Evolutionary conservation across 2,113 vertebrate species (phyloP).

Genomic region (Shinisaurus crocodilurus): DNA sequence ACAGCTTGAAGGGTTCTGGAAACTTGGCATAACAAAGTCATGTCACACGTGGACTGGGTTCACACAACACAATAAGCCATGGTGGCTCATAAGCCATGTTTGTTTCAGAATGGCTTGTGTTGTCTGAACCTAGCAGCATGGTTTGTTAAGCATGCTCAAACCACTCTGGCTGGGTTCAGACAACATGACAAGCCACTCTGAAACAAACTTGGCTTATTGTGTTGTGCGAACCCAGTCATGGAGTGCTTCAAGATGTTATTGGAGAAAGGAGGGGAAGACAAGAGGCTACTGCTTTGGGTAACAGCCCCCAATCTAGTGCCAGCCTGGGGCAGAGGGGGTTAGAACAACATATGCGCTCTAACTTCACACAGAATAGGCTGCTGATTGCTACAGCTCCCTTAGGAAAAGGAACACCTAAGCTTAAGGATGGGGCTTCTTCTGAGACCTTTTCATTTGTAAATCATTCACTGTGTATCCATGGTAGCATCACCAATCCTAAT

Average conservation of each 20-base stretch:
- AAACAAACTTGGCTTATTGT: no score
- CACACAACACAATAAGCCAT: no score
- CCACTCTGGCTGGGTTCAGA: no score
- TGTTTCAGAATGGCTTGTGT: no score
- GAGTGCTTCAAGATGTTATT: not conserved
- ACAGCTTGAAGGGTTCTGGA: not conserved
- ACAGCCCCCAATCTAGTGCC: not conserved
- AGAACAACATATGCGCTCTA: not conserved
- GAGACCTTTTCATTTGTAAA: not conserved
- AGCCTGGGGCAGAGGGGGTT: not conserved
- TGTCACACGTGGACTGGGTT: no score
- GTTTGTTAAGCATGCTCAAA: no score
- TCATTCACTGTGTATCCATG: no score
- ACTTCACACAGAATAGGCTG: rapidly evolving
- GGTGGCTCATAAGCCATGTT: no score
- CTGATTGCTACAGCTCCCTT: not conserved
- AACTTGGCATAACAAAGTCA: not conserved
- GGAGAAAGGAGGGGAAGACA: no score
- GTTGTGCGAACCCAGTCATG: no score
- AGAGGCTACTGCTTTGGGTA: not conserved
- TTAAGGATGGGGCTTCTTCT: not conserved
- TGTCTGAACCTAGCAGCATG: no score
- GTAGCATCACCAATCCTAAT: not conserved
- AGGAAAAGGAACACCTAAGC: not conserved
- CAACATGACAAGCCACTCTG: no score